Percentiles rank a stretch among this genome's conserved stretches.
Evolutionary conservation across 2,888 invertebrate species (phyloP).

Genomic region (Aspidiotus rigidus): DNA sequence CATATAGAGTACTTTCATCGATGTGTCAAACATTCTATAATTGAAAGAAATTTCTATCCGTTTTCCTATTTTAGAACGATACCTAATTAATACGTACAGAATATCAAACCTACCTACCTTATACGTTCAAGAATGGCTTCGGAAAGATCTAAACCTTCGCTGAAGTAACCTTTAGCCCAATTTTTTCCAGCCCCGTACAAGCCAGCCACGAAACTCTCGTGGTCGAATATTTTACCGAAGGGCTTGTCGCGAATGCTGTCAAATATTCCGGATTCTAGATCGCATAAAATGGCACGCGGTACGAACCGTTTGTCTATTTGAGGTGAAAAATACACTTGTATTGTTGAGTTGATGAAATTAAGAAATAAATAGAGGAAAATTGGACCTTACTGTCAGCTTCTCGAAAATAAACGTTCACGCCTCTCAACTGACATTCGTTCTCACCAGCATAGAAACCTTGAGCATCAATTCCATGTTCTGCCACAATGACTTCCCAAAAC

Average conservation of each 20-base stretch:
- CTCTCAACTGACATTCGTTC: constrained; percentile 24
- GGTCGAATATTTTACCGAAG: constrained; percentile 25
- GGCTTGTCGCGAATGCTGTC: constrained; percentile 23
- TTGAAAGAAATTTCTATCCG: too few relatives aligned
- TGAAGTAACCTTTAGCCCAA: constrained; percentile 30
- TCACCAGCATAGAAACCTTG: constrained; percentile 22
- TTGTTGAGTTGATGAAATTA: neutral
- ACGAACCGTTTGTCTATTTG: constrained; percentile 12
- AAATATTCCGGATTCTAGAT: constrained; percentile 27
- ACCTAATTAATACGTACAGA: too few relatives aligned
- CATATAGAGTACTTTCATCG: too few relatives aligned
- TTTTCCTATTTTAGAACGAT: too few relatives aligned
- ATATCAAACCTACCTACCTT: constrained; percentile 12
- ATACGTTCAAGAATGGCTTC: constrained; percentile 20
- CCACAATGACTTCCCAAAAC: constrained; percentile 31
- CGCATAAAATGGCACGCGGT: constrained; percentile 26
- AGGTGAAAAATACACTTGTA: neutral
- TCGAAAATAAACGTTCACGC: constrained; percentile 27
- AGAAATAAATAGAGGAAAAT: neutral
- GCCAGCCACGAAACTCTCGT: constrained; percentile 25
- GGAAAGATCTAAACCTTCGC: constrained; percentile 28
- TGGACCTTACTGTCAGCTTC: constrained; percentile 21
- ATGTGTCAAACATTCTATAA: too few relatives aligned
- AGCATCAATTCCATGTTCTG: constrained; percentile 26
- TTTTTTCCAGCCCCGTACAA: constrained; percentile 25